These are phyloP conservation scores for Alauda arvensis DNA, from an alignment of 2,797 vertebrate species.

Conservation along the genomic window DNA sequence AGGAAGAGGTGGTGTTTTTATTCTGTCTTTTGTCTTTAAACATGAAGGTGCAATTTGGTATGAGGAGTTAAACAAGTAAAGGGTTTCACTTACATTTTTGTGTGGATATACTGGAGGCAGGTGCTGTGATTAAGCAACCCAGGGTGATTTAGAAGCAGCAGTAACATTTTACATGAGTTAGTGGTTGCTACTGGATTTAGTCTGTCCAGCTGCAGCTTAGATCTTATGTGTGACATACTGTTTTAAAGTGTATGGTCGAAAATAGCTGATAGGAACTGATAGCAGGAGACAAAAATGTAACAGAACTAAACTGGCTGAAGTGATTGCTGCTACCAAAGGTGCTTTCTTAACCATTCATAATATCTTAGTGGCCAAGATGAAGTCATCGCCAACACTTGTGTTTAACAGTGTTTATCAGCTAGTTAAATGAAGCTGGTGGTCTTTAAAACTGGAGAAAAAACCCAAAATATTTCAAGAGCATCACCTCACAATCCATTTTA, in stretches of 20 bases:
- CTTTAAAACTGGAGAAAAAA: neutral
- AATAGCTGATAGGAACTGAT: neutral
- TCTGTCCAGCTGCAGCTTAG: neutral
- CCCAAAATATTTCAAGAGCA: neutral
- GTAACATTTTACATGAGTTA: neutral
- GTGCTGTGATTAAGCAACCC: neutral
- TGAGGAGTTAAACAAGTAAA: neutral
- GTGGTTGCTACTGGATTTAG: neutral
- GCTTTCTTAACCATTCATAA: neutral
- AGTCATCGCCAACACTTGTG: neutral
- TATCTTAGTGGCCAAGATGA: neutral
- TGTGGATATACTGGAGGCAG: neutral
- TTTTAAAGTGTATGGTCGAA: neutral
- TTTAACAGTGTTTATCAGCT: neutral
- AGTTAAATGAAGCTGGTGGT: neutral
- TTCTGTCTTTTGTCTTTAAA: neutral
- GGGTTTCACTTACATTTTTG: neutral
- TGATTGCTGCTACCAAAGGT: neutral
- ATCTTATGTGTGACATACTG: neutral
- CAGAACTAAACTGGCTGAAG: neutral
- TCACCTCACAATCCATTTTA: neutral
- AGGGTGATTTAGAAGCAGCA: neutral
- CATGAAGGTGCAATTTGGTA: neutral
- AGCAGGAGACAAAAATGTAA: neutral
- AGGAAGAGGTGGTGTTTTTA: neutral